These are phyloP conservation scores for Pitta sordida DNA, from an alignment of 2,113 vertebrate genomes.

Conservation along the genomic window DNA sequence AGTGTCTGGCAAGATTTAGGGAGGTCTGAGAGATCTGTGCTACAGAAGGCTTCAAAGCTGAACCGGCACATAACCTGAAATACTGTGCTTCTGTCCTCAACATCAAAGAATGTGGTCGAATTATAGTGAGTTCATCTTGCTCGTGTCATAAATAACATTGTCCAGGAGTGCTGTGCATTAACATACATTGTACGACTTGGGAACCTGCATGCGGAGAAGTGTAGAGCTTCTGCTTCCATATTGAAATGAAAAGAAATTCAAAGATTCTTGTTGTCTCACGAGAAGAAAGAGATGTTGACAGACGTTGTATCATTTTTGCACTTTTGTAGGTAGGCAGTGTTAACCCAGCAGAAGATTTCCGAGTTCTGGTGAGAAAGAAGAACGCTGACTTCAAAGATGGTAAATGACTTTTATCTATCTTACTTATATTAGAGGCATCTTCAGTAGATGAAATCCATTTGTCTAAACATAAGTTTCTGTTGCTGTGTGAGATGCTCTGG, in stretches of 20 bases:
- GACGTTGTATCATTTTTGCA: background rate
- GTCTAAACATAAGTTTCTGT: background rate
- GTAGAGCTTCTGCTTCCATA: background rate
- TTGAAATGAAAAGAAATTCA: background rate
- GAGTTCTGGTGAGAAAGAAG: constrained; percentile 80
- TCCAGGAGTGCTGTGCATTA: background rate
- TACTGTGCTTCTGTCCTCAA: background rate
- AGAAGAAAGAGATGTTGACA: background rate
- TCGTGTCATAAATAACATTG: background rate
- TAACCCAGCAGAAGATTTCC: constrained; percentile 86
- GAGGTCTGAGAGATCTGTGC: background rate
- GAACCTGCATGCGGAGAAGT: background rate
- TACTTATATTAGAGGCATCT: background rate
- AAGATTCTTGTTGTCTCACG: background rate
- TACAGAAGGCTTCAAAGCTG: background rate
- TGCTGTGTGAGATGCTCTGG: background rate
- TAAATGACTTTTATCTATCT: constrained; percentile 60
- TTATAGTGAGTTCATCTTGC: background rate
- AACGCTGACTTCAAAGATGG: constrained; percentile 83
- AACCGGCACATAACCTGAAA: background rate
- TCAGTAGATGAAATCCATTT: background rate
- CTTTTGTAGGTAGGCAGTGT: constrained; percentile 90
- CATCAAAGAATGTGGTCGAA: background rate
- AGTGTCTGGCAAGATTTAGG: background rate
- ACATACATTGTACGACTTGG: background rate